These are phyloP conservation scores for Troilus luridus DNA, from an alignment of 2,888 invertebrate genomes.

Conservation along the genomic window DNA sequence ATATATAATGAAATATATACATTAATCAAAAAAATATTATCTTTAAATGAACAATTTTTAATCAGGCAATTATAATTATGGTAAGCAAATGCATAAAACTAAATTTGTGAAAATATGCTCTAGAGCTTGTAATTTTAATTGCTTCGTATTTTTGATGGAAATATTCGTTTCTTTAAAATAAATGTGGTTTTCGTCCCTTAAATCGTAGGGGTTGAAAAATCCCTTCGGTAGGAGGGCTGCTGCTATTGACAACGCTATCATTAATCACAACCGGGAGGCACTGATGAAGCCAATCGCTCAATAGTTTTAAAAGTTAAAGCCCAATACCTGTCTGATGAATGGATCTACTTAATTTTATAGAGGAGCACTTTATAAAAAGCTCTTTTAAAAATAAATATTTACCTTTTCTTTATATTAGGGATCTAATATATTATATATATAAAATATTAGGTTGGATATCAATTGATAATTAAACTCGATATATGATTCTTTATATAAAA, in stretches of 20 bases:
- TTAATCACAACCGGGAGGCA: conserved; percentile 3
- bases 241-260: neutral
- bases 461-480: no score
- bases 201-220: neutral
- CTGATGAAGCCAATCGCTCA: conserved; percentile 31
- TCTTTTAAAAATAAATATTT: neutral
- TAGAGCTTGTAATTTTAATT: no score
- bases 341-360: neutral
- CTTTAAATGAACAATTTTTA: no score
- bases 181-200: neutral
- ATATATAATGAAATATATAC: no score
- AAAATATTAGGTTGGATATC: no score
- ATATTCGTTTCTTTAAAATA: neutral
- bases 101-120: no score
- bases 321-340: conserved; percentile 14
- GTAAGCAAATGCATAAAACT: no score
- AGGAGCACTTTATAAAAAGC: neutral
- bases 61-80: no score
- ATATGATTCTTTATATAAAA: neutral
- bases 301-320: conserved; percentile 13
- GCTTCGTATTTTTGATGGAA: no score
- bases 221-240: neutral
- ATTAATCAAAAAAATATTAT: no score
- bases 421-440: no score
- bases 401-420: neutral